Conservation (phyloP, 1,140 invertebrate species). For the Temnothorax longispinosus region DNA sequence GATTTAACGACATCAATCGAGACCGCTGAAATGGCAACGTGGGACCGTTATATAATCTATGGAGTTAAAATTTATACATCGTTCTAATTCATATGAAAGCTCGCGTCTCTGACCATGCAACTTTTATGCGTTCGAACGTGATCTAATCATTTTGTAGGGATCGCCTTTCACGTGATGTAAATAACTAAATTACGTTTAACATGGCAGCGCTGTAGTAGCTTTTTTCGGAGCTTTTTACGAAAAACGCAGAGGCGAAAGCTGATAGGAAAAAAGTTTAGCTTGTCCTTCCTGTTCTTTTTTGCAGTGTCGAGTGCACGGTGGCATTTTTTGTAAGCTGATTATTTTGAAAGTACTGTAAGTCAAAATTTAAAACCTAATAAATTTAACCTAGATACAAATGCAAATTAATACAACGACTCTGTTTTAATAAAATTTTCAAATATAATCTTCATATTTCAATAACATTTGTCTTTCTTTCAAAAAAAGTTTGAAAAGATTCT, state of each 20-base stretch:
- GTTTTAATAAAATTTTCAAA: neutral
- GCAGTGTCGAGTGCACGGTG: conserved; percentile 27
- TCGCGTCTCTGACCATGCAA: conserved; percentile 28
- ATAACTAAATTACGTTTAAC: conserved; percentile 57
- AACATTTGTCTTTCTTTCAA: neutral
- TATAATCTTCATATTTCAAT: neutral
- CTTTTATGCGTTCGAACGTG: conserved; percentile 42
- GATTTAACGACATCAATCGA: conserved; percentile 57
- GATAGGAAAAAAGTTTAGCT: conserved; percentile 54
- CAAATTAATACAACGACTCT: neutral
- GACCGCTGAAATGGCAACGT: conserved; percentile 29
- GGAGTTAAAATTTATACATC: conserved; percentile 49
- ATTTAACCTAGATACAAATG: neutral
- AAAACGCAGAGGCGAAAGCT: conserved; percentile 35
- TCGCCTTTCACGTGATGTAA: conserved; percentile 55
- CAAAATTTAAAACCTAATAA: conserved; percentile 32
- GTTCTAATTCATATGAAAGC: conserved; percentile 54
- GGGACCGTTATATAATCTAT: conserved; percentile 42
- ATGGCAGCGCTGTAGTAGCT: conserved; percentile 10
- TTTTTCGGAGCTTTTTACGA: conserved; percentile 55
- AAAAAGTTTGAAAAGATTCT: neutral
- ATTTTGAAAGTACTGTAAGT: conserved; percentile 46
- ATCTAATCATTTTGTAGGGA: conserved; percentile 59
- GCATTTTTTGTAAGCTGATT: conserved; percentile 49
- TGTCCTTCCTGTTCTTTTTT: conserved; percentile 16